phyloP scores from a whole-genome alignment of 1,140 invertebrate species.

The Magallana angulata region DNA sequence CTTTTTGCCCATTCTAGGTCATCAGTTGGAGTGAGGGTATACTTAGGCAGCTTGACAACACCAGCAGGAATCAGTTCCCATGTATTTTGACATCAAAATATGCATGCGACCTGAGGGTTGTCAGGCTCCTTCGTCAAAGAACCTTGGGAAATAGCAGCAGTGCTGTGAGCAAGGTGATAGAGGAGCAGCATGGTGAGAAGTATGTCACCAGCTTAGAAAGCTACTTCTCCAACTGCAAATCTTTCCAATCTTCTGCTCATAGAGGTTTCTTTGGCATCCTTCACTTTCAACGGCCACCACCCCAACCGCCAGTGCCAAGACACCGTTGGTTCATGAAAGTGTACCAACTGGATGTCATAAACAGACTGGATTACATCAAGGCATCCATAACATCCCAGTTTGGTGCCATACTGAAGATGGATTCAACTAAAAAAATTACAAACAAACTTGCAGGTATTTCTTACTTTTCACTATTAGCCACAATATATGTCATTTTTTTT shows the following conservation, averaged over 20 bases:
- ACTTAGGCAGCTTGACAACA: constrained; percentile 30
- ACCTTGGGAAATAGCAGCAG: constrained; percentile 57
- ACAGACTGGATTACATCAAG: constrained; percentile 57
- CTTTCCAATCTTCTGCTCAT: background rate
- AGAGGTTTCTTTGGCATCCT: constrained; percentile 4
- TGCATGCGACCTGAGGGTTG: constrained; percentile 50
- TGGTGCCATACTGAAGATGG: constrained; percentile 64
- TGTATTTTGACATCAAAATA: constrained; percentile 25
- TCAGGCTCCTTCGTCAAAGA: constrained; percentile 50
- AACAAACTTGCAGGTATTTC: constrained; percentile 53
- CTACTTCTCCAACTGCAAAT: constrained; percentile 47
- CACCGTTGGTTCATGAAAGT: constrained; percentile 59
- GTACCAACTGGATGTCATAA: constrained; percentile 61
- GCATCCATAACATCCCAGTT: constrained; percentile 64
- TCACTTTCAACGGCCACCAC: constrained; percentile 40
- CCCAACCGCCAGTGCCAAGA: constrained; percentile 31
- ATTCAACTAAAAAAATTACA: constrained; percentile 48
- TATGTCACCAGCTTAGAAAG: constrained; percentile 5
- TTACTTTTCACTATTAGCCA: background rate
- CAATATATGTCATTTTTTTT: no score
- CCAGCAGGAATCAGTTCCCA: constrained; percentile 14
- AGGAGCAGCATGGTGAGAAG: constrained; percentile 43
- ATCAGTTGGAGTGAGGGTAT: constrained; percentile 48
- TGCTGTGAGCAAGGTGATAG: background rate
- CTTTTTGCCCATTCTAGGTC: background rate